Conservation (phyloP, 1,140 invertebrate species). For the Drosophila truncata region DNA sequence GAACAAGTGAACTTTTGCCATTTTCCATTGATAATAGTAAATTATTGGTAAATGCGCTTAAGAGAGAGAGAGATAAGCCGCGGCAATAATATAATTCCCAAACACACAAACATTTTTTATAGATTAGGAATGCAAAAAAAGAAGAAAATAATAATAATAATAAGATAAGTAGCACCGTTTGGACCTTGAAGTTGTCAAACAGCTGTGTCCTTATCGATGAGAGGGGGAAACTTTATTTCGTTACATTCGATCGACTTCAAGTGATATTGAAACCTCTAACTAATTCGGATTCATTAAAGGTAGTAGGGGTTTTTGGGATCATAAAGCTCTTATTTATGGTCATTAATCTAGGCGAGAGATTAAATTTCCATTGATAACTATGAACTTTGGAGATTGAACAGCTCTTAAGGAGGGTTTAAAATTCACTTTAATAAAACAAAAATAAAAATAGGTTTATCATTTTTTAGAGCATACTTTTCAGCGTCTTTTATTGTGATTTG, state of each 20-base stretch:
- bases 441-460: too few relatives aligned
- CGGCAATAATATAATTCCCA: constrained; percentile 38
- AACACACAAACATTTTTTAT: constrained; percentile 23
- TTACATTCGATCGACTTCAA: too few relatives aligned
- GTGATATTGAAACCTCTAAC: neutral
- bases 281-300: neutral
- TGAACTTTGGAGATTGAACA: constrained; percentile 10
- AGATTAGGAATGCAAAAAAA: constrained; percentile 46
- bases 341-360: neutral
- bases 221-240: constrained; percentile 24
- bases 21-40: constrained; percentile 68
- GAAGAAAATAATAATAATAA: constrained; percentile 22
- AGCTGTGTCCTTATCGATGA: constrained; percentile 62
- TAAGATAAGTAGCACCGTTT: constrained; percentile 61
- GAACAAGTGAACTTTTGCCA: constrained; percentile 55
- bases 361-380: neutral
- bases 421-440: neutral
- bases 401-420: too few relatives aligned
- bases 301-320: neutral
- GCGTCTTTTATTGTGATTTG: neutral
- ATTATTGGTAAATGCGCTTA: constrained; percentile 74
- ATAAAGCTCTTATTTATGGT: neutral
- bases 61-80: constrained; percentile 58
- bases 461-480: neutral
- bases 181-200: constrained; percentile 75